phyloP scores from a whole-genome alignment of 2,888 invertebrate species.

The Polyploca ridens region DNA sequence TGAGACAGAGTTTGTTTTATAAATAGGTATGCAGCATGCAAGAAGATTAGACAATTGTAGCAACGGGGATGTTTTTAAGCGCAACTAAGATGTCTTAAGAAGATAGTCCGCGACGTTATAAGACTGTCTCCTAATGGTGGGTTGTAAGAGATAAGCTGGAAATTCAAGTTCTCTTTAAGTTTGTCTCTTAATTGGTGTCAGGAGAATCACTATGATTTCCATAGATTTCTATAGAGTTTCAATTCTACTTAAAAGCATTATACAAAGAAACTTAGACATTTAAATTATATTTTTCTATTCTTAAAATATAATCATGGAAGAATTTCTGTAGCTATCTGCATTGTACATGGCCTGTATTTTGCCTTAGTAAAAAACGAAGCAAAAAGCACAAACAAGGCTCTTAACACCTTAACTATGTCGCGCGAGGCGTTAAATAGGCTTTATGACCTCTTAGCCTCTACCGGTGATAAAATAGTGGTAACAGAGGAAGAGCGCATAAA shows the following conservation, averaged over 20 bases:
- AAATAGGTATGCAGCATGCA: slow-evolving; percentile 10
- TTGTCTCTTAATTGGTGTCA: background rate
- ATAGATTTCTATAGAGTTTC: too few relatives aligned
- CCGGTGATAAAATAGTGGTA: slow-evolving; percentile 38
- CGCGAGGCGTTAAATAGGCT: slow-evolving; percentile 49
- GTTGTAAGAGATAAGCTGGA: background rate
- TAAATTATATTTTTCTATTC: too few relatives aligned
- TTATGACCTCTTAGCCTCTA: slow-evolving; percentile 37
- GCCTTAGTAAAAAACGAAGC: slow-evolving; percentile 42
- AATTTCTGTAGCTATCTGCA: background rate
- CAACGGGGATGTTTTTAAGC: background rate
- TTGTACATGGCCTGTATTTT: slow-evolving; percentile 45
- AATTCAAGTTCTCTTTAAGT: background rate
- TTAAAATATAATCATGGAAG: too few relatives aligned
- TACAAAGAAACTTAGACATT: too few relatives aligned
- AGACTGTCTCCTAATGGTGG: background rate
- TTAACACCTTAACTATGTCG: slow-evolving; percentile 49
- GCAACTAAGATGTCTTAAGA: background rate
- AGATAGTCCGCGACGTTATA: background rate
- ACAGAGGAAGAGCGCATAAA: slow-evolving; percentile 40
- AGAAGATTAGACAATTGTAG: background rate
- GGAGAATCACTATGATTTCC: background rate
- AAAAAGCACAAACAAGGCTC: slow-evolving; percentile 60
- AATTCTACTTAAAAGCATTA: too few relatives aligned
- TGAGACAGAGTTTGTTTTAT: slow-evolving; percentile 36